Percentiles rank a stretch among this genome's conserved stretches.
Conservation (phyloP, 2,888 invertebrate genomes). For the Oscheius sp. region DNA sequence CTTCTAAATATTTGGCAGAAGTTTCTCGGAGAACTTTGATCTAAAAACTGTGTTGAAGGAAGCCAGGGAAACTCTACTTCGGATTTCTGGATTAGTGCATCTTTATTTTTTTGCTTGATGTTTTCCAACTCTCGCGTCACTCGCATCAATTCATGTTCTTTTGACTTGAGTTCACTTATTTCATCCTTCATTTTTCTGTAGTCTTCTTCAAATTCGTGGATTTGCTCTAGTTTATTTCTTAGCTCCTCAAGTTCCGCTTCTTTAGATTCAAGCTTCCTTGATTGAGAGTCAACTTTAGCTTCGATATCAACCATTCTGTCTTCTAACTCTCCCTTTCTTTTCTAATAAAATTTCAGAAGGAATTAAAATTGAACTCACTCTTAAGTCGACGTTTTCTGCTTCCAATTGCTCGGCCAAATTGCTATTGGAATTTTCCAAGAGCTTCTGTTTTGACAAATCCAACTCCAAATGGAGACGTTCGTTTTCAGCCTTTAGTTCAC, state of each 20-base stretch:
- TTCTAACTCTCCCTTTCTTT: slow-evolving; percentile 16
- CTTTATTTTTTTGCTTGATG: slow-evolving; percentile 24
- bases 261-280: slow-evolving; percentile 2
- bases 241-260: slow-evolving; percentile 10
- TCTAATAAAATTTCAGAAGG: neutral
- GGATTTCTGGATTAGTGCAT: neutral
- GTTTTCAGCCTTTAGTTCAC: slow-evolving; percentile 1
- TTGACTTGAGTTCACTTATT: slow-evolving; percentile 19
- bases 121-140: slow-evolving; percentile 14
- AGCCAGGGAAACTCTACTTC: slow-evolving; percentile 13
- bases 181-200: slow-evolving; percentile 25
- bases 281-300: neutral
- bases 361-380: neutral
- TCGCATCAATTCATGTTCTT: slow-evolving; percentile 3
- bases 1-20: slow-evolving; percentile 11
- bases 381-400: slow-evolving; percentile 22
- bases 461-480: slow-evolving; percentile 9
- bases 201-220: slow-evolving; percentile 27
- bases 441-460: slow-evolving; percentile 2
- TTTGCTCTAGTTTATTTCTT: slow-evolving; percentile 8
- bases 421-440: neutral
- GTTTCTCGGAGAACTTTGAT: slow-evolving; percentile 27
- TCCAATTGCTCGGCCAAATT: slow-evolving; percentile 1
- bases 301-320: slow-evolving; percentile 16
- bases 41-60: neutral